These are phyloP conservation scores for Crossocerus cetratus DNA, from an alignment of 2,888 invertebrate genomes.

Conservation along the genomic window DNA sequence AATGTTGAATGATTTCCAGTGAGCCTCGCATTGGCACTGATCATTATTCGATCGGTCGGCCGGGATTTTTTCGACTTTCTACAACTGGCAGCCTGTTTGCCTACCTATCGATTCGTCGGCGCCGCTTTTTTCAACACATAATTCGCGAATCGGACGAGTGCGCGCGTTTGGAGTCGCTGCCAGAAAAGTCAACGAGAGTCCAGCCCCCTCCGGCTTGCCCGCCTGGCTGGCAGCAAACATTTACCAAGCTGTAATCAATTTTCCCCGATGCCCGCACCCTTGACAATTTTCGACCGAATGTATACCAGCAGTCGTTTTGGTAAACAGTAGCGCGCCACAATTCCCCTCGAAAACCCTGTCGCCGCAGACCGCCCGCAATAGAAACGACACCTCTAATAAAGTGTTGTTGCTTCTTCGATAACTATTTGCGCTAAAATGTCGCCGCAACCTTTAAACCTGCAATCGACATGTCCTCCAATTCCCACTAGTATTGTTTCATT, in stretches of 20 bases:
- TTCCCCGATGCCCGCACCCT: slow-evolving; percentile 16
- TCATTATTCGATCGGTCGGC: slow-evolving; percentile 17
- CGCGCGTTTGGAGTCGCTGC: too few relatives aligned
- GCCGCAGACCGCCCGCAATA: too few relatives aligned
- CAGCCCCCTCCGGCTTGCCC: too few relatives aligned
- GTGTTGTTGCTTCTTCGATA: too few relatives aligned
- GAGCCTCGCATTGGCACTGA: slow-evolving; percentile 1
- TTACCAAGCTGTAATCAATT: slow-evolving; percentile 38
- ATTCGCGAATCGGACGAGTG: too few relatives aligned
- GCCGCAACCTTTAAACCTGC: too few relatives aligned
- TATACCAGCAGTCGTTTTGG: neutral
- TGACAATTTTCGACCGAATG: slow-evolving; percentile 24
- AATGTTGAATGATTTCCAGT: slow-evolving; percentile 19
- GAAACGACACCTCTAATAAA: too few relatives aligned
- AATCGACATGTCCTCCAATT: too few relatives aligned
- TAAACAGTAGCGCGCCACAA: slow-evolving; percentile 20
- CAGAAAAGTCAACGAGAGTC: too few relatives aligned
- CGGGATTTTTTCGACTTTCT: slow-evolving; percentile 20
- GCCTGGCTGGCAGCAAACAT: slow-evolving; percentile 28
- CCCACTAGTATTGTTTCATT: too few relatives aligned
- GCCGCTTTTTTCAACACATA: neutral
- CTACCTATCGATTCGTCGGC: slow-evolving; percentile 27
- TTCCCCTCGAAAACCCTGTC: too few relatives aligned
- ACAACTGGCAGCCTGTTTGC: slow-evolving; percentile 13
- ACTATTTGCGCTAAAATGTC: too few relatives aligned